Percentiles rank a stretch among this genome's conserved stretches.
Conservation (phyloP, 2,113 vertebrate species). For the Cephalopterus ornatus region DNA sequence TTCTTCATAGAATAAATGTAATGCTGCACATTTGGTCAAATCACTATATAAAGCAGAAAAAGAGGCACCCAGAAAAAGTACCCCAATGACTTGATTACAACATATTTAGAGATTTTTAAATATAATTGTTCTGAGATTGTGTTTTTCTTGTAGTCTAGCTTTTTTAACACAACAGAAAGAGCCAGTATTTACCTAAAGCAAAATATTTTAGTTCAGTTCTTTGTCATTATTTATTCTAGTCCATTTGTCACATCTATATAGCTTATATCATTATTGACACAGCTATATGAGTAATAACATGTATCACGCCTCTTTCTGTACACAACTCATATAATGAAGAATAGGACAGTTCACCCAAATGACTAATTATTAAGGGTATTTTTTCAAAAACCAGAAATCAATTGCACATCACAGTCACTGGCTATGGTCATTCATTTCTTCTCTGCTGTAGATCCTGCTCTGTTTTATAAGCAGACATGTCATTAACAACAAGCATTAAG, state of each 20-base stretch:
- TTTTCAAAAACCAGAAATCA: slow-evolving; percentile 39
- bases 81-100: background rate
- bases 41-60: background rate
- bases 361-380: slow-evolving; percentile 15
- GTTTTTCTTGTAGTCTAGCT: background rate
- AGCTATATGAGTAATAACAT: slow-evolving; percentile 24
- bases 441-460: background rate
- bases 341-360: background rate
- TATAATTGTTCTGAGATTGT: background rate
- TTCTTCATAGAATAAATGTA: background rate
- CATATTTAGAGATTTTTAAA: background rate
- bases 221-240: background rate
- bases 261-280: background rate
- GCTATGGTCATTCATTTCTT: background rate
- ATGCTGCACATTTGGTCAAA: background rate
- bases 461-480: background rate
- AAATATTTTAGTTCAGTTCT: slow-evolving; percentile 8
- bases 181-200: background rate
- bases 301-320: background rate
- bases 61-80: background rate
- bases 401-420: slow-evolving; percentile 1
- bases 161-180: background rate
- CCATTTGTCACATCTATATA: background rate
- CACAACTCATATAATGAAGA: background rate
- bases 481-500: background rate